Evolutionary conservation across 2,888 invertebrate genomes (phyloP), one percentile per base, ranked within the genome.

Genomic region (Mimas tiliae): DNA sequence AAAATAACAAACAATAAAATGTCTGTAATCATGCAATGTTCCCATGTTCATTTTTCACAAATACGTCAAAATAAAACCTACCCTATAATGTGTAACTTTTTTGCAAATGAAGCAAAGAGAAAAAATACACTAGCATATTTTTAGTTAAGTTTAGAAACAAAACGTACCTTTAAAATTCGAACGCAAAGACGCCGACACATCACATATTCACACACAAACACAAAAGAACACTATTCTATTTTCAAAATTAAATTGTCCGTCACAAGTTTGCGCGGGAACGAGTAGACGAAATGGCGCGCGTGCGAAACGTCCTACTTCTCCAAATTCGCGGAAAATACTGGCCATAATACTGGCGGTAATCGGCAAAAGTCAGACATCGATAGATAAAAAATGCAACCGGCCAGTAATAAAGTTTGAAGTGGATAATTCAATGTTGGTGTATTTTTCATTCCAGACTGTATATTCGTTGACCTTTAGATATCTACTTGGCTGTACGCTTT

Each of bases 391-490:
- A 21, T 52, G 53, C 47, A 58, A 65, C 58, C 45, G 21, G 53
- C 45, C 64, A 34, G 58, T 47, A 65, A 47, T 48, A 65, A 34
- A 21, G 58, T 48, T 53, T n/a, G 11, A 8, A 55, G 33, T 19
- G 16, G 16, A 0, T 65, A 33, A 47, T 55, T 55, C 47, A 65
- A n/a, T 47, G 33, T 71, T 66, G 50, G 66, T 69, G 64, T 67
- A 67, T 42, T 48, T 42, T 38, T 33, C 12, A 33, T 52, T 33
- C 14, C 33, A 33, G 14, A 11, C 4, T 38, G n/a, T n/a, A 38
- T 7, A 27, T 27, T 27, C 27, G 27, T 27, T 27, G 27, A 27
- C 27, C 27, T 27, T 27, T 27, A 4, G 2, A 27, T 27, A 27
- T 27, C 27, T 27, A 27, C 2, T 27, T 34, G 34, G 34, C 34